Evolutionary conservation across 1,140 invertebrate species (phyloP).

Genomic region (Calephelis virginiensis): DNA sequence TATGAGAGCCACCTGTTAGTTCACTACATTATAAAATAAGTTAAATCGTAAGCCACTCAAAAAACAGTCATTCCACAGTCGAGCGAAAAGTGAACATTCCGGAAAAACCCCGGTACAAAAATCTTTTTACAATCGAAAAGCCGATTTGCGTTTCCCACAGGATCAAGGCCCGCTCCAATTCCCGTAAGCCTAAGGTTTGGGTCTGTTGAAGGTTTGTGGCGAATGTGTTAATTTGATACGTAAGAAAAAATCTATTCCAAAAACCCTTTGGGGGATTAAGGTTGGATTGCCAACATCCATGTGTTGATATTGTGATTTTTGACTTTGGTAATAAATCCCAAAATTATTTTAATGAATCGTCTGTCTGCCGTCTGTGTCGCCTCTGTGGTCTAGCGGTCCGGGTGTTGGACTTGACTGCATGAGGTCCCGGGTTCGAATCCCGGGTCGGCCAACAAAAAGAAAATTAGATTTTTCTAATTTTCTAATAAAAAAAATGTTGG

Average conservation of each 20-base stretch:
- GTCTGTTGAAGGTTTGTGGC: conserved; percentile 10
- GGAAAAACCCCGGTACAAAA: background rate
- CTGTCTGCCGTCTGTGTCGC: no score
- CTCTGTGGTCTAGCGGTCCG: no score
- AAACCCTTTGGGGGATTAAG: conserved; percentile 4
- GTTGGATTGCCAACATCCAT: background rate
- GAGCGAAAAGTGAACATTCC: background rate
- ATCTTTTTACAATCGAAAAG: conserved; percentile 10
- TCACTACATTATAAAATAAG: no score
- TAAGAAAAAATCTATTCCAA: conserved; percentile 12
- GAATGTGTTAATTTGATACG: conserved; percentile 14
- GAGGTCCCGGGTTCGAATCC: no score
- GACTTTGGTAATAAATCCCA: background rate
- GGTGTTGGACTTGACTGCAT: no score
- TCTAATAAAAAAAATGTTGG: no score
- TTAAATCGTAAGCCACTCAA: no score
- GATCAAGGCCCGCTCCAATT: background rate
- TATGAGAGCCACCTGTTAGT: no score
- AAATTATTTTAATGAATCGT: no score
- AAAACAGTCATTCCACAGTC: no score
- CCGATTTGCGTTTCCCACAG: conserved; percentile 5
- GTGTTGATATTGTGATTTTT: conserved; percentile 1
- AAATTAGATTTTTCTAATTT: no score
- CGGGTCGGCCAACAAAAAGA: no score
- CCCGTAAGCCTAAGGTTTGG: conserved; percentile 8